Evolutionary conservation across 2,888 invertebrate species (phyloP), one percentile per base, ranked within the genome.

Genomic region (Acleris cristana): DNA sequence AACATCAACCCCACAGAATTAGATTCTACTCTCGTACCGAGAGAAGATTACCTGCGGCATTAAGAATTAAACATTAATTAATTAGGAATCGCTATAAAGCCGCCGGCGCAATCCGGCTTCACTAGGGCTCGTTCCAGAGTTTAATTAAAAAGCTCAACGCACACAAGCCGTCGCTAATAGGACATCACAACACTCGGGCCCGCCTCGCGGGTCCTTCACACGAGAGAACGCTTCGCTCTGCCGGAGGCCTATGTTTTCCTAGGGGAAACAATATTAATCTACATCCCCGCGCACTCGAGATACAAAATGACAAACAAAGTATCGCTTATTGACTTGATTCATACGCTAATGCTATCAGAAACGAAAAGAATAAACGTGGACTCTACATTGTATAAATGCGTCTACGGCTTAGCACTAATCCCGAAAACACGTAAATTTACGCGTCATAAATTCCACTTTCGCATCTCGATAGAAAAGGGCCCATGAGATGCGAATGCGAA

Each of bases 131-230:
- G 73, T 72, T 79, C 77, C 78, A 73, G 77, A 75, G 80, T 84
- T 86, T 88, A 88, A 90, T 90, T 90, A 88, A 89, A 89, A 88
- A 87, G 87, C 85, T 82, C 83, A 84, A 79, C 83, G 79, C 76
- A 80, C 77, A 75, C 76, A 83, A 87, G 83, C 77, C 78, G 80
- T 75, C 74, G 75, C 82, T 89, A 88, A 89, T 85, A 85, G 84
- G 82, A 85, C 84, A 88, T 84, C 85, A 89, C 82, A 86, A 86
- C 87, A 84, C 81, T 77, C 72, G 30, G 49, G 64, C 65, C 74
- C 71, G 40, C 40, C 75, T 69, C 74, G 77, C 72, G 71, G 74
- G 77, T 79, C 77, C 84, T 85, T 77, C 78, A 83, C 78, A 78
- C 76, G 71, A 84, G 71, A 84, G 66, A 72, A 72, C 69, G 68